A percentile compares a stretch with the other conserved stretches of the same genome.
phyloP scores from a whole-genome alignment of 35 echinoderm and acorn worm species.

The Holothuria glaberrima region DNA sequence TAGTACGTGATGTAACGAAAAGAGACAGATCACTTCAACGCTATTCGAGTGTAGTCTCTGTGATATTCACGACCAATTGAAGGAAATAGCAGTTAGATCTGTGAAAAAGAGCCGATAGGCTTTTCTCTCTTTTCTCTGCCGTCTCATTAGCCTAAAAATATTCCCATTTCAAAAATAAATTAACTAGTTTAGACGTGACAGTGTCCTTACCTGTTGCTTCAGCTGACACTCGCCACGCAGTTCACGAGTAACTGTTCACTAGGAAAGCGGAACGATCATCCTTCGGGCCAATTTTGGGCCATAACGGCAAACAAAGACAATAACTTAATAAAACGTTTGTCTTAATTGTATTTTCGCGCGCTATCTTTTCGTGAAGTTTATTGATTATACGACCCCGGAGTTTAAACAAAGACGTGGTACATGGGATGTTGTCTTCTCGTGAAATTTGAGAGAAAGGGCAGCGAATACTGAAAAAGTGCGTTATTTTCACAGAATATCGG shows the following conservation, averaged over 20 bases:
- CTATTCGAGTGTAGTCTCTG: too few relatives aligned
- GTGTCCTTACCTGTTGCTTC: conserved; percentile 31
- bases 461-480: too few relatives aligned
- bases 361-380: conserved; percentile 33
- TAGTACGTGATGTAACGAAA: too few relatives aligned
- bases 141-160: conserved; percentile 51
- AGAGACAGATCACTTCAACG: too few relatives aligned
- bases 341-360: conserved; percentile 15
- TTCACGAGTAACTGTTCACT: background rate
- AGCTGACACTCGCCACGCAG: conserved; percentile 16
- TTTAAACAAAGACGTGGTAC: too few relatives aligned
- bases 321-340: conserved; percentile 22
- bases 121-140: background rate
- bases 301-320: conserved; percentile 21
- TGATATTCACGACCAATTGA: background rate
- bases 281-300: conserved; percentile 27
- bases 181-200: conserved; percentile 19
- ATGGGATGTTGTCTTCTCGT: too few relatives aligned
- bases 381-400: background rate
- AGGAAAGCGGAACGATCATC: background rate
- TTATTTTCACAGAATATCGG: too few relatives aligned
- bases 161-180: conserved; percentile 22
- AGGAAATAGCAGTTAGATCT: background rate
- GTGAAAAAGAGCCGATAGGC: background rate
- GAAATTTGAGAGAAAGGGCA: too few relatives aligned